phyloP scores from a whole-genome alignment of 2,888 invertebrate genomes.

The Tinea trinotella region DNA sequence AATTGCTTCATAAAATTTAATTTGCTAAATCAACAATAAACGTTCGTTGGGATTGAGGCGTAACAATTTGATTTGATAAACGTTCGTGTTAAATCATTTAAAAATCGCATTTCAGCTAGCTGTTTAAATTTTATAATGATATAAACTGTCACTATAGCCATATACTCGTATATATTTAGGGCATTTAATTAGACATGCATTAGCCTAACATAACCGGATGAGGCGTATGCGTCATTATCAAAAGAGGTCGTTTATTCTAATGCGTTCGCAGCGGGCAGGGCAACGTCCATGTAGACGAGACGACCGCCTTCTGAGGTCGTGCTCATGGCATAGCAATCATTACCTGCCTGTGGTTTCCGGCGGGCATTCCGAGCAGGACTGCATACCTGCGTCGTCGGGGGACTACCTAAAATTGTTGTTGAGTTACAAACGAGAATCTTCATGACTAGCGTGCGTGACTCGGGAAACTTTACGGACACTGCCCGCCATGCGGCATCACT shows the following conservation, averaged over 20 bases:
- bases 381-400: conserved; percentile 11
- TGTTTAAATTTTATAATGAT: too few species aligned
- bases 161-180: too few species aligned
- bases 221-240: conserved; percentile 36
- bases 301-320: conserved; percentile 26
- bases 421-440: conserved; percentile 5
- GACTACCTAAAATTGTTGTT: conserved; percentile 9
- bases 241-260: conserved; percentile 41
- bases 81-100: background rate
- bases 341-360: conserved; percentile 61
- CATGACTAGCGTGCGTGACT: conserved; percentile 1
- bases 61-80: too few species aligned
- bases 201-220: conserved; percentile 30
- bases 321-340: conserved; percentile 34
- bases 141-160: too few species aligned
- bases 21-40: background rate
- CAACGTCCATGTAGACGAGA: conserved; percentile 11
- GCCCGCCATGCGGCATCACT: conserved; percentile 25
- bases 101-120: too few species aligned
- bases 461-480: background rate
- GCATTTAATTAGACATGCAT: conserved; percentile 2
- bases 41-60: too few species aligned
- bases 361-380: conserved; percentile 37
- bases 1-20: conserved; percentile 7
- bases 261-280: conserved; percentile 25